Conservation (phyloP, 1,140 invertebrate genomes). For the Rhagoletis zephyria region DNA sequence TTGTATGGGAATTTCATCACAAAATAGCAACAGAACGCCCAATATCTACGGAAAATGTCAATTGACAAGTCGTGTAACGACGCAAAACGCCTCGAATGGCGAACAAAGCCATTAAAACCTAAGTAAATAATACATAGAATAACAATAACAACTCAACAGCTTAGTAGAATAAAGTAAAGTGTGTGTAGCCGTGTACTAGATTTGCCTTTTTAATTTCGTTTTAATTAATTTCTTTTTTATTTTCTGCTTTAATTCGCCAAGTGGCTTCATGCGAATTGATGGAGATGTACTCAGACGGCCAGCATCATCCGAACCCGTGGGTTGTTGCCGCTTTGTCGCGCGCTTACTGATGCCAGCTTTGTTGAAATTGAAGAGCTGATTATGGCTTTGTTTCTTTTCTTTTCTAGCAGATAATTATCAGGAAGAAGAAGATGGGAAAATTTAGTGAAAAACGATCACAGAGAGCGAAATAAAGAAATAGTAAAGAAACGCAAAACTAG, state of each 20-base stretch:
- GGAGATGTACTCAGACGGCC: constrained; percentile 16
- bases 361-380: background rate
- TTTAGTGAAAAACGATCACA: too few relatives aligned
- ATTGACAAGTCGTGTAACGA: background rate
- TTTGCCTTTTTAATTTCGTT: too few relatives aligned
- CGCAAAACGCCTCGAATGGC: background rate
- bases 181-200: too few relatives aligned
- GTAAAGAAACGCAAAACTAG: too few relatives aligned
- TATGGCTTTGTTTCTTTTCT: too few relatives aligned
- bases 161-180: background rate
- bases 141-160: background rate
- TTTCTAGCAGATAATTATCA: too few relatives aligned
- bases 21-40: background rate
- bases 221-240: background rate
- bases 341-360: background rate
- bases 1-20: background rate
- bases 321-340: background rate
- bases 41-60: background rate
- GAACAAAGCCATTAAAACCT: background rate
- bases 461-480: too few relatives aligned
- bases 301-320: constrained; percentile 17
- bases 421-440: too few relatives aligned
- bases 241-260: background rate
- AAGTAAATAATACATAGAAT: background rate
- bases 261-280: constrained; percentile 30